A percentile compares a stretch with the other conserved stretches of the same genome.
Conservation (phyloP, 2,797 vertebrate genomes). For the Acrocephalus scirpaceus region DNA sequence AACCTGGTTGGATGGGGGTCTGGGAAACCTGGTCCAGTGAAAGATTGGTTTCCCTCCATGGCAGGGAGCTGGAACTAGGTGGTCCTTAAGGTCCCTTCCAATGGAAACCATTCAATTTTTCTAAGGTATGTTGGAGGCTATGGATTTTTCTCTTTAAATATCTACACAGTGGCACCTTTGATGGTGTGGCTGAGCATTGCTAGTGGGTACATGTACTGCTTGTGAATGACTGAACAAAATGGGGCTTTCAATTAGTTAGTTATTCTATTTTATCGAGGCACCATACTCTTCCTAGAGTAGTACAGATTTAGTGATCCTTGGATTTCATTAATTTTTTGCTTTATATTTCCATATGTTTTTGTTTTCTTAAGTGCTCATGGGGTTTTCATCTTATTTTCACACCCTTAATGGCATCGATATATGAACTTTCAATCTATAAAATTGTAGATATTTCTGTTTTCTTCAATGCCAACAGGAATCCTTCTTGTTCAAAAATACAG, state of each 20-base stretch:
- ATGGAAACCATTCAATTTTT: neutral
- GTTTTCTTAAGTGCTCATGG: neutral
- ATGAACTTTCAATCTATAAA: neutral
- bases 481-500: neutral
- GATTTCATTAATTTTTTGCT: neutral
- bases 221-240: neutral
- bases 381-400: neutral
- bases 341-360: neutral
- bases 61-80: neutral
- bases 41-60: neutral
- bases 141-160: slow-evolving; percentile 24
- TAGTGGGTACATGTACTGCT: neutral
- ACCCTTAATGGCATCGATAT: neutral
- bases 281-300: neutral
- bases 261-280: neutral
- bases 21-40: neutral
- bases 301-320: neutral
- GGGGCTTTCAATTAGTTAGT: neutral
- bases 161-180: neutral
- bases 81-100: neutral
- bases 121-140: neutral
- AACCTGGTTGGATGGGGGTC: neutral
- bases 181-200: neutral
- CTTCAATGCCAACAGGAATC: neutral
- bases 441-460: neutral